phyloP scores from a whole-genome alignment of 1,140 invertebrate genomes.

The Diachasmimorpha longicaudata region DNA sequence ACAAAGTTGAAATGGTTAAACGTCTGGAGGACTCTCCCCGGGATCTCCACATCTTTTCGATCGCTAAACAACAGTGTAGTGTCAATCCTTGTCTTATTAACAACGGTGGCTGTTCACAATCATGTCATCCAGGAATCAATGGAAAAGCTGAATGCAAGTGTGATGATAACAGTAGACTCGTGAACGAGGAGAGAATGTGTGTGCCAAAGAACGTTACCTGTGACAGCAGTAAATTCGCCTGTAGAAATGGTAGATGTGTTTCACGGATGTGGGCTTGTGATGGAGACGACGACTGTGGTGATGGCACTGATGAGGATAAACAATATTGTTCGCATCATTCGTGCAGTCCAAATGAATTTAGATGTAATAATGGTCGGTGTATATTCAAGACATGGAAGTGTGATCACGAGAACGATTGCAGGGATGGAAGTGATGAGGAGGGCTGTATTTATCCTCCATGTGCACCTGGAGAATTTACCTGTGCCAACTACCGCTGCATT shows the following conservation, averaged over 20 bases:
- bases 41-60: constrained; percentile 89
- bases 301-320: constrained; percentile 90
- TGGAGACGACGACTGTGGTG: constrained; percentile 93
- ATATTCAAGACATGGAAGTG: constrained; percentile 96
- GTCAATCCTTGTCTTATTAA: constrained; percentile 87
- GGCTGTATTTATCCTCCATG: constrained; percentile 91
- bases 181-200: constrained; percentile 92
- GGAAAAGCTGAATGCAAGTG: constrained; percentile 86
- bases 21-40: constrained; percentile 88
- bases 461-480: constrained; percentile 92
- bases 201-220: constrained; percentile 88
- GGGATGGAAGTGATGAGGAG: constrained; percentile 90
- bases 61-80: constrained; percentile 79
- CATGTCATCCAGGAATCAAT: constrained; percentile 88
- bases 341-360: constrained; percentile 90
- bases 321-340: constrained; percentile 94
- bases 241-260: constrained; percentile 93
- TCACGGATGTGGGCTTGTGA: constrained; percentile 96
- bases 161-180: constrained; percentile 83
- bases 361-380: constrained; percentile 92
- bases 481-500: constrained; percentile 89
- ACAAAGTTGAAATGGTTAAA: constrained; percentile 93
- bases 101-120: constrained; percentile 96
- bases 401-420: constrained; percentile 94
- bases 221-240: constrained; percentile 89